A percentile compares a stretch with the other conserved stretches of the same genome.
phyloP scores from a whole-genome alignment of 2,888 invertebrate species.

The Nasonia oneida region DNA sequence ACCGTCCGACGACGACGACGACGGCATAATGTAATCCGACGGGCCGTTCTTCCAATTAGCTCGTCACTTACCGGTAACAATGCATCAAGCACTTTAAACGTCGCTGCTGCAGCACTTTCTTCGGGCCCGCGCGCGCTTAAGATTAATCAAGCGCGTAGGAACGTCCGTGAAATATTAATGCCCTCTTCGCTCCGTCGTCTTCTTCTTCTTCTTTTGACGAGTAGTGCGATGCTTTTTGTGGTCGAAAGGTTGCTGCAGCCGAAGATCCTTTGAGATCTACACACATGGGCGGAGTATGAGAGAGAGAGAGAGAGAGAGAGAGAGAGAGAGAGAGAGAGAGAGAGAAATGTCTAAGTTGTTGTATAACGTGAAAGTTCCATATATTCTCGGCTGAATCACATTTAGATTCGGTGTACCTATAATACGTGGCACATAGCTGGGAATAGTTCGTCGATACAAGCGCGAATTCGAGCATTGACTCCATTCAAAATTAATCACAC shows the following conservation, averaged over 20 bases:
- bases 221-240: conserved; percentile 8
- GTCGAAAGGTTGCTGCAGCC: not conserved
- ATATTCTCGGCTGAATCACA: too few relatives aligned
- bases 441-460: not conserved
- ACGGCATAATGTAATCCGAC: conserved; percentile 33
- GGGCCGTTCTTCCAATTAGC: conserved; percentile 39
- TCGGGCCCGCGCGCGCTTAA: conserved; percentile 42
- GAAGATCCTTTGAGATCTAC: conserved; percentile 3
- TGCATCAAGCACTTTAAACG: conserved; percentile 48
- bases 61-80: conserved; percentile 42
- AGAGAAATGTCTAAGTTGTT: not conserved
- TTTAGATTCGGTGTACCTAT: too few relatives aligned
- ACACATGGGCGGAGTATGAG: not conserved
- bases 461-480: not conserved
- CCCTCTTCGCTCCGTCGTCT: not conserved
- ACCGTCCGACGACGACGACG: not conserved
- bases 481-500: not conserved
- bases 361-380: not conserved
- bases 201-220: not conserved
- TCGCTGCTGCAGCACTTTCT: conserved; percentile 44
- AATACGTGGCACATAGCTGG: too few relatives aligned
- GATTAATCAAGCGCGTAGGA: conserved; percentile 53
- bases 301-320: too few relatives aligned
- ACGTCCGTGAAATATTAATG: conserved; percentile 58
- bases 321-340: too few relatives aligned